Base-by-base conservation (phyloP, 2,888 invertebrate genomes). In the Tethea ocularis region DNA sequence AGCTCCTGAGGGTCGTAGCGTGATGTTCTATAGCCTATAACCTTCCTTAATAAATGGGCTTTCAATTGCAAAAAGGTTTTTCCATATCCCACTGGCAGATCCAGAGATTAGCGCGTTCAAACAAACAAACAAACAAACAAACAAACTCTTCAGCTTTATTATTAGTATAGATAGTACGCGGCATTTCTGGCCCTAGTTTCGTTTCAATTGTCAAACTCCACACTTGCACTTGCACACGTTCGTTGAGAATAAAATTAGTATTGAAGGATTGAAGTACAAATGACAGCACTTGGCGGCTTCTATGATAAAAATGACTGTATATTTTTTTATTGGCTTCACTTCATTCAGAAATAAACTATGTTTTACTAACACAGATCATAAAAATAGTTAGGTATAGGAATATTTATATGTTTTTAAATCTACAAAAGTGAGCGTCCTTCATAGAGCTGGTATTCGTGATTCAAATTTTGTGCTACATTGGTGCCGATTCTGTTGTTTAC, bases 261-360 rank as follows among this genome's bases (percentile, higher is more conserved):
- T 41, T 41, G 17, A 17, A 46, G 46, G 20, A 17, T 41, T 41
- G 17, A 17, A 20, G 20, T 36, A 13, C 38, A 38, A 38, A 38
- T 10, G 46, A 46, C 20, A 20, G 20, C 46, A 46, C 20, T 46
- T 46, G 46, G 46, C 46, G 46, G 46, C 46, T 46, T 46, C 46
- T 46, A 2, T 46, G 46, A 46, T n/a, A 20, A 46, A 46, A n/a
- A 46, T 20, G 46, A 46, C 20, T 20, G 46, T 20, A 1, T 10
- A 46, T 46, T 20, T n/a, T n/a, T n/a, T 46, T 46, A 46, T 46
- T 46, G 46, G 46, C 46, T 46, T 46, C 46, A 20, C 46, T 46
- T 46, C 46, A 20, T 10, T n/a, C n/a, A 46, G 5, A 3, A 46
- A n/a, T 46, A 38, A n/a, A 38, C 38, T 38, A 17, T 20, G 10